Conservation (phyloP, 2,797 vertebrate genomes). For the Channallabes apus region DNA sequence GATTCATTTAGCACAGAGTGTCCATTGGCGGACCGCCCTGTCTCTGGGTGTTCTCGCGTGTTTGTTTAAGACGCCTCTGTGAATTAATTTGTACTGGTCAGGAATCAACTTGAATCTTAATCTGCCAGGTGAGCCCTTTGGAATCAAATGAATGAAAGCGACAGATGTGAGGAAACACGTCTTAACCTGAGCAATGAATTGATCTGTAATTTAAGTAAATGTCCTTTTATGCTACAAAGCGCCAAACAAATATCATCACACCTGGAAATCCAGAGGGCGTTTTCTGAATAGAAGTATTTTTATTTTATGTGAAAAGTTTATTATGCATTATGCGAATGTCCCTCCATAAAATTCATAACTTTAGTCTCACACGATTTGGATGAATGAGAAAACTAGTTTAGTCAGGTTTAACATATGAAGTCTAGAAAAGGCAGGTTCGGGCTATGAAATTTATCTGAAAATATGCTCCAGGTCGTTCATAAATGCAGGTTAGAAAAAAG, state of each 20-base stretch:
- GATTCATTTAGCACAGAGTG: neutral
- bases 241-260: neutral
- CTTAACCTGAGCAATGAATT: neutral
- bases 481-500: neutral
- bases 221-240: neutral
- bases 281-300: neutral
- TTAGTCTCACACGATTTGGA: neutral
- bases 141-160: conserved; percentile 12
- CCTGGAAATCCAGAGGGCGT: neutral
- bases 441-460: neutral
- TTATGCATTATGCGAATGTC: neutral
- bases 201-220: neutral
- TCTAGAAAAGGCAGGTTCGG: neutral
- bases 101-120: conserved; percentile 22
- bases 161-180: conserved; percentile 10
- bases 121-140: neutral
- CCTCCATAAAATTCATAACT: neutral
- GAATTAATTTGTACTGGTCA: neutral
- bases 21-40: neutral
- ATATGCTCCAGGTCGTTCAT: neutral
- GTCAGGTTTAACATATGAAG: neutral
- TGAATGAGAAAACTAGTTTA: neutral
- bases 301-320: neutral
- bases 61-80: neutral
- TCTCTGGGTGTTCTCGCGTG: neutral